Conservation (phyloP, 2,797 vertebrate genomes). For the Bufotes viridis region DNA sequence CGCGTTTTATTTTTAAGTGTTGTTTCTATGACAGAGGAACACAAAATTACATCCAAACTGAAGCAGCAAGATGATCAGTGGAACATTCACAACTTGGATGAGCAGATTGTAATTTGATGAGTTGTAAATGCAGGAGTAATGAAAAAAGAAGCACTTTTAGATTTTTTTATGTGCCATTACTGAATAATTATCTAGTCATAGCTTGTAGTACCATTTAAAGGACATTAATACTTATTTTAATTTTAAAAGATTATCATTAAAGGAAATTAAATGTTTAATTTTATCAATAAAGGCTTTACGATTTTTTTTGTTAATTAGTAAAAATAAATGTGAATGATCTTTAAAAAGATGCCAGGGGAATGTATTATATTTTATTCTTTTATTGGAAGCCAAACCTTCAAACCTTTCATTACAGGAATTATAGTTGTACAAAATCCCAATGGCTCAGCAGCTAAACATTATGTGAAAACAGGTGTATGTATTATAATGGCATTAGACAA, state of each 20-base stretch:
- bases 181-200: not conserved
- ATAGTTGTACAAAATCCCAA: no score
- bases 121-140: not conserved
- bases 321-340: not conserved
- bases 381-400: no score
- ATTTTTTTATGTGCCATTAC: not conserved
- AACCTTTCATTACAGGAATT: no score
- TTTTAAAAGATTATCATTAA: not conserved
- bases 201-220: not conserved
- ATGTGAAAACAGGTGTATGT: no score
- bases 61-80: not conserved
- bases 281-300: no score
- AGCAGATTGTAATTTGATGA: conserved; percentile 25
- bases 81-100: not conserved
- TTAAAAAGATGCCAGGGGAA: not conserved
- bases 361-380: not conserved
- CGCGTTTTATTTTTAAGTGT: not conserved
- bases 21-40: not conserved
- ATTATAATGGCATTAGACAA: no score
- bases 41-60: not conserved
- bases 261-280: not conserved
- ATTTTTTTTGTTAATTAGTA: no score
- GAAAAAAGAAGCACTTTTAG: not conserved
- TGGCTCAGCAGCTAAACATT: no score
- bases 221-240: not conserved